phyloP scores from a whole-genome alignment of 1,140 invertebrate species.

The Brachionus rubens region DNA sequence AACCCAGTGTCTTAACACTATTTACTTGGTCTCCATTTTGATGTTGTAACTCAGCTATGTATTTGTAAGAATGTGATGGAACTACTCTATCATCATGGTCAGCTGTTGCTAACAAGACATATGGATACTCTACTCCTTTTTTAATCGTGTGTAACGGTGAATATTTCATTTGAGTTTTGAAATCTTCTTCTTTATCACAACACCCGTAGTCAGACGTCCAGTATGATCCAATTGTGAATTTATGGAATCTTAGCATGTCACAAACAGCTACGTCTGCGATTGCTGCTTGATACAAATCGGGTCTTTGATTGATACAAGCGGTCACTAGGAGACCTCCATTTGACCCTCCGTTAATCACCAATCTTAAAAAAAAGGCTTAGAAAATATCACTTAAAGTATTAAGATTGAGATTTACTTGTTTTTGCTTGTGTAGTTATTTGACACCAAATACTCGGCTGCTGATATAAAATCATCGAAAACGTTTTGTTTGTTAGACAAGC shows the following conservation, averaged over 20 bases:
- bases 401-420: constrained; percentile 64
- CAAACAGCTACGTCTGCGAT: constrained; percentile 89
- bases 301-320: constrained; percentile 83
- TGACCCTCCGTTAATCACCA: constrained; percentile 87
- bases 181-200: constrained; percentile 81
- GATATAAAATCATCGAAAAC: constrained; percentile 92
- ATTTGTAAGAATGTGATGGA: constrained; percentile 90
- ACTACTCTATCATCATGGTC: constrained; percentile 98
- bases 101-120: constrained; percentile 82
- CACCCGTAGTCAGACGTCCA: constrained; percentile 95
- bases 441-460: constrained; percentile 83
- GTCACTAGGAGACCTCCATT: constrained; percentile 92
- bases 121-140: constrained; percentile 71
- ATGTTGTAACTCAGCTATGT: constrained; percentile 83
- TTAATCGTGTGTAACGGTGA: constrained; percentile 91
- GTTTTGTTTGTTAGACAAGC: constrained; percentile 90
- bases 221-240: constrained; percentile 93
- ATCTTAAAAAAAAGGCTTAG: too few relatives aligned
- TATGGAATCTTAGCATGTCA: constrained; percentile 95
- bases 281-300: constrained; percentile 85
- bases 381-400: too few relatives aligned
- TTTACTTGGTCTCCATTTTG: constrained; percentile 64
- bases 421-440: constrained; percentile 74
- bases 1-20: neutral
- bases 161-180: constrained; percentile 79